Evolutionary conservation across 1,140 invertebrate species (phyloP).

Genomic region (Macrobrachium nipponense): DNA sequence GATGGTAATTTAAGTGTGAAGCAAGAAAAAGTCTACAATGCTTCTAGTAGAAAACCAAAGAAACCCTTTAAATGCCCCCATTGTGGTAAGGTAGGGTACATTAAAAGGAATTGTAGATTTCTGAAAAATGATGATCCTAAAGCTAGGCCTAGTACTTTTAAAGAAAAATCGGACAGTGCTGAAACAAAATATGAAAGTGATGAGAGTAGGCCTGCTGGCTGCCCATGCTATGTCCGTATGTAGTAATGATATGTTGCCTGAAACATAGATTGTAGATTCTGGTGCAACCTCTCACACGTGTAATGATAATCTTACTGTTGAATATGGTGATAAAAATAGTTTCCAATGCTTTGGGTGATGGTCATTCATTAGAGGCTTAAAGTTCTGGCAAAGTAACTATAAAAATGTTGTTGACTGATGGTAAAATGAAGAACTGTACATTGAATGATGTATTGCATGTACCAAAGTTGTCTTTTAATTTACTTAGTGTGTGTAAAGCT

Average conservation of each 20-base stretch:
- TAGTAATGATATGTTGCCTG: constrained; percentile 8
- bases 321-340: constrained; percentile 20
- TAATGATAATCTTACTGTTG: background rate
- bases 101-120: constrained; percentile 23
- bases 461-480: constrained; percentile 18
- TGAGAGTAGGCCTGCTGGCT: constrained; percentile 23
- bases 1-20: constrained; percentile 25
- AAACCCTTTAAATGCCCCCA: background rate
- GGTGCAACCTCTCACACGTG: constrained; percentile 25
- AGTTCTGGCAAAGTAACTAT: constrained; percentile 20
- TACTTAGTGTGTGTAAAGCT: constrained; percentile 7
- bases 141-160: constrained; percentile 2
- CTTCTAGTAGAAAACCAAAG: background rate
- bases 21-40: constrained; percentile 14
- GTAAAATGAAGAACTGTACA: constrained; percentile 26
- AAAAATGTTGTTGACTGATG: constrained; percentile 21
- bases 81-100: constrained; percentile 22
- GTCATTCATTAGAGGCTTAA: constrained; percentile 22
- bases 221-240: constrained; percentile 18
- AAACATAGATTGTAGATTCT: constrained; percentile 28
- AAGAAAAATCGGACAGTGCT: constrained; percentile 13
- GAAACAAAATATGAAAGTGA: constrained; percentile 11
- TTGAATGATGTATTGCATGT: constrained; percentile 17
- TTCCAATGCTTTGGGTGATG: background rate
- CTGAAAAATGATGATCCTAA: constrained; percentile 5